Evolutionary conservation across 1,140 invertebrate genomes (phyloP), one percentile per base, ranked within the genome.

Genomic region (Dendroctonus valens): DNA sequence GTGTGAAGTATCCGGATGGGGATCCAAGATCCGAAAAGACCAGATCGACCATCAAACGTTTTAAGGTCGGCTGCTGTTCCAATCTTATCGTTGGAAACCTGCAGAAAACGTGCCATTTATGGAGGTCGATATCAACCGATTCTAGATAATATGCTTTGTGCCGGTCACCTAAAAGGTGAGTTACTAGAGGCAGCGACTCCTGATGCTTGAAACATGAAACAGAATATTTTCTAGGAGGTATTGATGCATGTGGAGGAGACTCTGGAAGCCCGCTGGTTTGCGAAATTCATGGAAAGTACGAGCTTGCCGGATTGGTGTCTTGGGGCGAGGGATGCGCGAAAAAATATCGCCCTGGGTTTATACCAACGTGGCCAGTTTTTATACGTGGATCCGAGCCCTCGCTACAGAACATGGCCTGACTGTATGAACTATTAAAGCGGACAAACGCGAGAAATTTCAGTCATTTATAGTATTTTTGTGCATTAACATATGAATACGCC

Each of bases 1-100:
- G 80, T 91, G 89, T 71, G 81, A 84, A 14, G 85, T 90, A 6
- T 88, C 87, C 12, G 90, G 90, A 9, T 91, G 89, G 89, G 89
- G 89, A 0, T 82, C 44, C 82, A 60, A 12, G 73, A 77, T 62
- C 71, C 74, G 4, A 50, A 68, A 8, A 46, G 69, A 12, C 73
- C 71, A 2, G 72, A 74, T 38, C 41, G 61, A 42, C 55, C 73
- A 2, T 83, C 86, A n/a, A 80, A 81, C 5, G 77, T 83, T 1
- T 74, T 91, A 38, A 81, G 84, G 67, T 84, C 85, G 3, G 88
- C 87, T 0, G 81, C 82, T 2, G 86, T 90, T 0, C 87, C 88
- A 0, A 76, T 90, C 4, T 70, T 88, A 12, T 83, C 85, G 8
- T 71, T 82, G 53, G 80, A 81, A 5, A 85, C 83, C 0, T 89